Evolutionary conservation across 1,140 invertebrate genomes (phyloP).

Genomic region (Leptestheria dahalacensis): DNA sequence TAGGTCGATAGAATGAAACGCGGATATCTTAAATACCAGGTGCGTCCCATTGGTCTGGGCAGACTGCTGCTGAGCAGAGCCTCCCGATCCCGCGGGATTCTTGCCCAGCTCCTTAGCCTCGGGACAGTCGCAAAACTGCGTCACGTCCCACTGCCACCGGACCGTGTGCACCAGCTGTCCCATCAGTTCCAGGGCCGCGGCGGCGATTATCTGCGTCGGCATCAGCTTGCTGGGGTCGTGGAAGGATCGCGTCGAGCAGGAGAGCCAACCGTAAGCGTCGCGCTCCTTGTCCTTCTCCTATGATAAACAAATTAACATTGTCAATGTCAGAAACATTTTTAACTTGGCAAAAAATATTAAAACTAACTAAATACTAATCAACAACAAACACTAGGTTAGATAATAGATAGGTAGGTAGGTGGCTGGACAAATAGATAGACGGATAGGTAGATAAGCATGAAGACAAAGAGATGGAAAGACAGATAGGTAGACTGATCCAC

Average conservation of each 20-base stretch:
- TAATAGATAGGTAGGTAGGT: no score
- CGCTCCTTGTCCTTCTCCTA: slow-evolving; percentile 16
- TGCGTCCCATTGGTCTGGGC: slow-evolving; percentile 31
- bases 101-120: slow-evolving; percentile 20
- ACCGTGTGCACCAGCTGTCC: slow-evolving; percentile 60
- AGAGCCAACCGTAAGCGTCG: slow-evolving; percentile 50
- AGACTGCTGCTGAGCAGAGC: background rate
- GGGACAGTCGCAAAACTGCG: slow-evolving; percentile 56
- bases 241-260: slow-evolving; percentile 62
- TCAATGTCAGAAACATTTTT: background rate
- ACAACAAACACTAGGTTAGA: no score
- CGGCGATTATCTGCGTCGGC: slow-evolving; percentile 91
- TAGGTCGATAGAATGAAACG: slow-evolving; percentile 14
- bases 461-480: no score
- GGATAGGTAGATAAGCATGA: no score
- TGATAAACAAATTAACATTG: background rate
- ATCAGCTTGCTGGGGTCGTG: slow-evolving; percentile 76
- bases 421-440: no score
- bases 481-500: no score
- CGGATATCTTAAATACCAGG: slow-evolving; percentile 31
- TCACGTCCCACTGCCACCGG: slow-evolving; percentile 58
- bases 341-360: no score
- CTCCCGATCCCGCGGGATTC: slow-evolving; percentile 26
- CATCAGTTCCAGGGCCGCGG: slow-evolving; percentile 59
- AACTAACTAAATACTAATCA: no score